Base-by-base conservation (phyloP, 1,140 invertebrate genomes). In the Eupeodes corollae region DNA sequence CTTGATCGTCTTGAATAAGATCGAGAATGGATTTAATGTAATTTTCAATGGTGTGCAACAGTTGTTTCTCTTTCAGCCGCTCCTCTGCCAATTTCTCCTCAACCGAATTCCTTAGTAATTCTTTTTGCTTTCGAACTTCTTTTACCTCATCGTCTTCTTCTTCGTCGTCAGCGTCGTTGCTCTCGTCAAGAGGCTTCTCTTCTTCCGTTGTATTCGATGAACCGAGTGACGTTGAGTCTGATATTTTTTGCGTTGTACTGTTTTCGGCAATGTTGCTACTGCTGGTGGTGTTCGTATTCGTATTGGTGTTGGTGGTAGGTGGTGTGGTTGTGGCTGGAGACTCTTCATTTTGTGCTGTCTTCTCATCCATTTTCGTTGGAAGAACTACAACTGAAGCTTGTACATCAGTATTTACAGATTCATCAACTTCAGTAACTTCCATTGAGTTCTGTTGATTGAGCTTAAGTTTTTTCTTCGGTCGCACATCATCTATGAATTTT, bases 11-110 rank as follows among this genome's bases (percentile, higher is more conserved):
- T 44, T 67, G 66, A 11, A 67, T 56, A 11, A 67, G 55, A 16
- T 49, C 47, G 5, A 67, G 60, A 49, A 67, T 67, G 38, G 52
- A 54, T 39, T 67, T 56, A 6, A 67, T 67, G 16, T 67, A 67
- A 0, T 57, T 59, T 19, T 67, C 63, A 60, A 67, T 64, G 30
- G 57, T 64, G 12, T 54, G 50, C 39, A 67, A 43, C 2, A 56
- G 54, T 48, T 54, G 61, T 1, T 63, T 44, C 2, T 59, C 59
- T 35, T 58, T 57, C 10, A 64, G 60, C 9, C 58, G 59, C 34
- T 67, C 63, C 39, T 67, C 63, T 8, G 55, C 53, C 0, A 56
- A 26, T 14, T 61, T 59, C 51, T 67, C 60, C 44, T 67, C 59
- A 10, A 59, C 61, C 1, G 63, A 42, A 56, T 50, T 66, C 66